phyloP scores from a whole-genome alignment of 2,113 vertebrate genomes.

The Lycaon pictus region DNA sequence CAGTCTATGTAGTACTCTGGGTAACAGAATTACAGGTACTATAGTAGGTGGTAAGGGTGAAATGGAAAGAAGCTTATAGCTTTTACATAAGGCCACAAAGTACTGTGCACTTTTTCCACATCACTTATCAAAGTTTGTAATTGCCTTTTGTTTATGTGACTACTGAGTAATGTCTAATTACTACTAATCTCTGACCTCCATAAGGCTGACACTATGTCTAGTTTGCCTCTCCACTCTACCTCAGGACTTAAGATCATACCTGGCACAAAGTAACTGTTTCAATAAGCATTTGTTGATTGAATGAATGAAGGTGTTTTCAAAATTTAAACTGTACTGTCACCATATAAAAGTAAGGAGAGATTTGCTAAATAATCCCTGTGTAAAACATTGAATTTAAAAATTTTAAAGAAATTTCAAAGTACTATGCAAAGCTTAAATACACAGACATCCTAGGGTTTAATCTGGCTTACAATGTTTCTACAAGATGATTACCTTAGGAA shows the following conservation, averaged over 20 bases:
- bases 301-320: not conserved
- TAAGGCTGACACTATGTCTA: not conserved
- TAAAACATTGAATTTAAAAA: not conserved
- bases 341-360: not conserved
- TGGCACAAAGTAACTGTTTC: not conserved
- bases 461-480: not conserved
- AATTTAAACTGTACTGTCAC: not conserved
- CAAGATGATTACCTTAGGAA: not conserved
- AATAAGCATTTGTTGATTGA: not conserved
- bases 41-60: not conserved
- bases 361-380: not conserved
- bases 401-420: not conserved
- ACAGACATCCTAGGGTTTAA: not conserved
- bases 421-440: not conserved
- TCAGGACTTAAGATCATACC: not conserved
- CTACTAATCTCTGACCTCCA: not conserved
- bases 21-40: not conserved
- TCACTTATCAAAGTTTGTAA: not conserved
- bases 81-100: not conserved
- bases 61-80: not conserved
- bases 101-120: not conserved
- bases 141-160: not conserved
- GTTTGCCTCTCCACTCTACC: not conserved
- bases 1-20: not conserved
- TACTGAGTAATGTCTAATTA: not conserved